Evolutionary conservation across 1,140 invertebrate species (phyloP).

Genomic region (Diorhabda sublineata): DNA sequence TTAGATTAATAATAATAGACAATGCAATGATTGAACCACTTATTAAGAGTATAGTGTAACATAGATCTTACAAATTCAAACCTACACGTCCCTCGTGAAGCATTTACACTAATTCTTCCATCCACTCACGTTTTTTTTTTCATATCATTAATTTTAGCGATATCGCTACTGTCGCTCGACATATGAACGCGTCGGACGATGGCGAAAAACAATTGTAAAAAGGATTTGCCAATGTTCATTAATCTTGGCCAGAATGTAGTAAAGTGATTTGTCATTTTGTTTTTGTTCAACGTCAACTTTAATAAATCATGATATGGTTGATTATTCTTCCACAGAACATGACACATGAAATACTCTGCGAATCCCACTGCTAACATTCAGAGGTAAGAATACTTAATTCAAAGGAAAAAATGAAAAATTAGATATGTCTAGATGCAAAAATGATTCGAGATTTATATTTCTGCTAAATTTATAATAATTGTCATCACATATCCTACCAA

Average conservation of each 20-base stretch:
- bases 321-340: conserved; percentile 4
- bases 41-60: too few relatives aligned
- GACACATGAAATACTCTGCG: conserved; percentile 3
- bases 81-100: too few relatives aligned
- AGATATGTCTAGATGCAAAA: too few relatives aligned
- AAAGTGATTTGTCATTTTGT: conserved; percentile 21
- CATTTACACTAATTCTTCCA: too few relatives aligned
- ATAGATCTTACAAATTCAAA: too few relatives aligned
- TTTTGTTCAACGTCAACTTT: conserved; percentile 10
- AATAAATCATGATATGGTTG: conserved; percentile 15
- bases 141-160: conserved; percentile 12
- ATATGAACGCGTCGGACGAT: conserved; percentile 8
- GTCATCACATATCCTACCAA: too few relatives aligned
- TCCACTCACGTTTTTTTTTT: not conserved
- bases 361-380: not conserved
- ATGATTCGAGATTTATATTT: too few relatives aligned
- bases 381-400: not conserved
- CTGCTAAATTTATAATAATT: too few relatives aligned
- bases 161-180: conserved; percentile 9
- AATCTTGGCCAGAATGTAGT: conserved; percentile 16
- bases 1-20: too few relatives aligned
- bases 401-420: too few relatives aligned
- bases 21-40: too few relatives aligned
- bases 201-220: conserved; percentile 10
- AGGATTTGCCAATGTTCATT: conserved; percentile 15